Base-by-base conservation (phyloP, 1,140 invertebrate species). In the Caenorhabditis elegans region DNA sequence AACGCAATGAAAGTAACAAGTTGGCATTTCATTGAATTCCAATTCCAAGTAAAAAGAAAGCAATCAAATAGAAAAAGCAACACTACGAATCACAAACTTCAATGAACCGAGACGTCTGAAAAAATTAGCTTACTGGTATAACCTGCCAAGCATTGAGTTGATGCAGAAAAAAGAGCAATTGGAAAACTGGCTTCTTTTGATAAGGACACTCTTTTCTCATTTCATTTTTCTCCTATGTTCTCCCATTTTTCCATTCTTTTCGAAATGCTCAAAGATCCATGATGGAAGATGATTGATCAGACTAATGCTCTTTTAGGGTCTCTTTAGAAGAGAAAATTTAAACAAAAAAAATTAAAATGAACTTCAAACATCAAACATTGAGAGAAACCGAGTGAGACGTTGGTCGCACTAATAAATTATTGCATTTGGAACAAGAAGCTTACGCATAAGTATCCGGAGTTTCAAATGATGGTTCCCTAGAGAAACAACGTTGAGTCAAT, bases 401-500 rank as follows among this genome's bases (percentile, higher is more conserved):
- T n/a, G 26, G 53, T 60, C 26, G 60, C 31, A 39, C 31, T 70
- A 70, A 70, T 70, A 70, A 70, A 70, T 70, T 70, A 70, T 70
- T 31, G 22, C 60, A 70, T 70, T 39, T n/a, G 11, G 19, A 70
- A 70, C 19, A 24, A n/a, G 39, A 70, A 4, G 31, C 60, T 70
- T 31, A 70, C 24, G 60, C 22, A n/a, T 70, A n/a, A 70, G 60
- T 70, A 70, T 39, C 34, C 60, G 60, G 53, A 60, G n/a, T 2
- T 39, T 70, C 60, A 70, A 39, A 19, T 24, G 13, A 70, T 70
- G 60, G 60, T 39, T 34, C 60, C 60, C 60, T 70, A 10, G 60
- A 70, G 60, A 34, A 70, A 39, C 34, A 70, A 2, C 4, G n/a
- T 53, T 4, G 0, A 36, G 34, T 43, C 26, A 39, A 70, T 39